These are phyloP conservation scores for Apolygus lucorum DNA, from an alignment of 1,140 invertebrate genomes.

Conservation along the genomic window DNA sequence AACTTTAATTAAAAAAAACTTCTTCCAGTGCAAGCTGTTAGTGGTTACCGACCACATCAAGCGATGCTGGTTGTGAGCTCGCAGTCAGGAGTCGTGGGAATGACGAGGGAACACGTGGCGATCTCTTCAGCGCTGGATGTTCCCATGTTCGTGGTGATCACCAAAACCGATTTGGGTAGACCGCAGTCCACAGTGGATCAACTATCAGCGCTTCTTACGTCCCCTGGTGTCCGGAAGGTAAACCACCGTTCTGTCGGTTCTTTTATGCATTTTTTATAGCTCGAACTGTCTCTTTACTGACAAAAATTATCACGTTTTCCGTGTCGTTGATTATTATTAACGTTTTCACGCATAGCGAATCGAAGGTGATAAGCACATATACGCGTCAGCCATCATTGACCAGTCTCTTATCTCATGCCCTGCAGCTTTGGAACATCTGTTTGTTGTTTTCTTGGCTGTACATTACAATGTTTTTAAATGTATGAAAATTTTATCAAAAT, in stretches of 20 bases:
- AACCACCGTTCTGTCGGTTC: too few relatives aligned
- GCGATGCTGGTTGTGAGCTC: conserved; percentile 81
- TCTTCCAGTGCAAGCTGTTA: conserved; percentile 30
- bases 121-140: conserved; percentile 75
- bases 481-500: too few relatives aligned
- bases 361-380: too few relatives aligned
- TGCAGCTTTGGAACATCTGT: too few relatives aligned
- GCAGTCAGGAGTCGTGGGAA: conserved; percentile 54
- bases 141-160: conserved; percentile 82
- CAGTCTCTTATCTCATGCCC: too few relatives aligned
- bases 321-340: too few relatives aligned
- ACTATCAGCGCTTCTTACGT: conserved; percentile 52
- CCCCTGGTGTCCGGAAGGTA: conserved; percentile 22
- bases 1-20: too few relatives aligned
- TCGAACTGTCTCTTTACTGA: not conserved
- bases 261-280: not conserved
- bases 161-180: conserved; percentile 75
- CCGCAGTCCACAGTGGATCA: conserved; percentile 47
- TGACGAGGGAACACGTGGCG: conserved; percentile 74
- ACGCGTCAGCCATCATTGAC: too few relatives aligned
- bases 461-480: too few relatives aligned
- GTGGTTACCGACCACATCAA: conserved; percentile 87
- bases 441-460: too few relatives aligned
- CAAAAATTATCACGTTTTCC: too few relatives aligned
- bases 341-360: too few relatives aligned